These are phyloP conservation scores for Stenurella melanura DNA, from an alignment of 2,888 invertebrate species.

Conservation along the genomic window DNA sequence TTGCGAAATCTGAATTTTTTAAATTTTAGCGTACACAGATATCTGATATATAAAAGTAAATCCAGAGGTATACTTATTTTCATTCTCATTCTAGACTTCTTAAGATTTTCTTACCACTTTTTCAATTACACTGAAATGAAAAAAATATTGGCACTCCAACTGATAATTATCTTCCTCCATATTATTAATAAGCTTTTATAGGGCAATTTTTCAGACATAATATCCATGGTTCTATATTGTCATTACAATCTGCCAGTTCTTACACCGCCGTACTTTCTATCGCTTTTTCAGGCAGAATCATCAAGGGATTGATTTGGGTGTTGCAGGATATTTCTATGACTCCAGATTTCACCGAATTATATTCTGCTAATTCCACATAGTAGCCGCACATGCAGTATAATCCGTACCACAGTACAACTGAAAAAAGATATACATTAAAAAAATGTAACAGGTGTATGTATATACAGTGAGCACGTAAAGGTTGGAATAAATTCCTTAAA, in stretches of 20 bases:
- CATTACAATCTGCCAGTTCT: slow-evolving; percentile 20
- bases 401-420: slow-evolving; percentile 64
- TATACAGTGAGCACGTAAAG: too few relatives aligned
- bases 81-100: background rate
- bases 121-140: background rate
- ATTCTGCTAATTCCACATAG: slow-evolving; percentile 63
- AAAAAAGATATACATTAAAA: slow-evolving; percentile 46
- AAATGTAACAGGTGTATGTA: too few relatives aligned
- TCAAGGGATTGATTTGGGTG: slow-evolving; percentile 56
- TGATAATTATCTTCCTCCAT: background rate
- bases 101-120: background rate
- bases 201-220: background rate
- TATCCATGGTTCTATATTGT: background rate
- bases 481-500: too few relatives aligned
- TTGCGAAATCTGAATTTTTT: too few relatives aligned
- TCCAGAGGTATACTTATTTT: background rate
- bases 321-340: slow-evolving; percentile 62
- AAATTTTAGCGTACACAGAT: too few relatives aligned
- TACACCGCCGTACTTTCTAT: slow-evolving; percentile 62
- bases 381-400: slow-evolving; percentile 63
- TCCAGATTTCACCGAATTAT: slow-evolving; percentile 64
- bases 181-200: background rate
- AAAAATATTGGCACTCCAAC: background rate
- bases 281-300: slow-evolving; percentile 58
- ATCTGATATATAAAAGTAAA: background rate